phyloP scores from a whole-genome alignment of 1,140 invertebrate genomes.

The Lucilia sericata region DNA sequence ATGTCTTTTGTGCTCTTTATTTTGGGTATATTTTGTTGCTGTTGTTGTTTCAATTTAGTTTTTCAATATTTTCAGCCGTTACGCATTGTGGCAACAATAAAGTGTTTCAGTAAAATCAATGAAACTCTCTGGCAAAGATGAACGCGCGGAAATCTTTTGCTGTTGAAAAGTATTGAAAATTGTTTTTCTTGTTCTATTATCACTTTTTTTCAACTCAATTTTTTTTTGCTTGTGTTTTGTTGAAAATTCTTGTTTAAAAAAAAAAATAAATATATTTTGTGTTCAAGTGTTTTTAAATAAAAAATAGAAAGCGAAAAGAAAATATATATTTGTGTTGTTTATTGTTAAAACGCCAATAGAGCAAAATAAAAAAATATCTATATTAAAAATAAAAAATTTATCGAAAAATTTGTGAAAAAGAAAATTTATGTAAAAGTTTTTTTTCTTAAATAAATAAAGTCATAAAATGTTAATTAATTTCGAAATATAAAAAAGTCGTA shows the following conservation, averaged over 20 bases:
- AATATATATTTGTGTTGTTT: not conserved
- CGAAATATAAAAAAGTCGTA: not conserved
- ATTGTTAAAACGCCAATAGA: not conserved
- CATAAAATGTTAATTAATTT: not conserved
- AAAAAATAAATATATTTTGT: not conserved
- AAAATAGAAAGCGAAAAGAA: not conserved
- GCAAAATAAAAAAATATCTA: not conserved
- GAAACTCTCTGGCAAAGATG: slow-evolving; percentile 34
- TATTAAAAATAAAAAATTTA: not conserved
- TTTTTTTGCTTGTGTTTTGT: too few species aligned
- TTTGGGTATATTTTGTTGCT: not conserved
- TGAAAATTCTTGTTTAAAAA: not conserved
- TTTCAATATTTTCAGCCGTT: slow-evolving; percentile 7
- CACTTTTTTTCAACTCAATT: too few species aligned
- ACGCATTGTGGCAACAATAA: slow-evolving; percentile 29
- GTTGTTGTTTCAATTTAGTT: not conserved
- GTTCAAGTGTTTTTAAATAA: not conserved
- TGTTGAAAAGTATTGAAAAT: slow-evolving; percentile 27
- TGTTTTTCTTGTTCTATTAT: too few species aligned
- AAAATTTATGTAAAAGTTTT: not conserved
- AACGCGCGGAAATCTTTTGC: slow-evolving; percentile 37
- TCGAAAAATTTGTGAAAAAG: slow-evolving; percentile 17
- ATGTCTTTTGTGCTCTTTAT: not conserved
- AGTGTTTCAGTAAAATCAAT: slow-evolving; percentile 37
- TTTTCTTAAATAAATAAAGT: not conserved